phyloP scores from a whole-genome alignment of 1,140 invertebrate genomes.

The Bombus ignitus region DNA sequence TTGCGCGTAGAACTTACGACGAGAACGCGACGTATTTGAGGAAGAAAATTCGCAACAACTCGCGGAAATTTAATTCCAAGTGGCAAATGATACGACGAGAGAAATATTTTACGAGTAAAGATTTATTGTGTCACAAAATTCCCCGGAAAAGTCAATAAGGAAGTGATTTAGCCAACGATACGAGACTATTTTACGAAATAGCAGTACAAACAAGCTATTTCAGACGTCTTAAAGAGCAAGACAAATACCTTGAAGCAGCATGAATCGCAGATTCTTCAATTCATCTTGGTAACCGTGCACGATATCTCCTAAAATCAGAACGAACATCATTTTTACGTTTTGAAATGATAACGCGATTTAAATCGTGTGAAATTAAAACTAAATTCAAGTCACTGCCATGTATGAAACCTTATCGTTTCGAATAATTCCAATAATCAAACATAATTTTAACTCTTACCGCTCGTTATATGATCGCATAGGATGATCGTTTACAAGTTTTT shows the following conservation, averaged over 20 bases:
- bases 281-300: conserved; percentile 18
- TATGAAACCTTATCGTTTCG: too few relatives aligned
- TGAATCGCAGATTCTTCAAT: conserved; percentile 27
- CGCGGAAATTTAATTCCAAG: too few relatives aligned
- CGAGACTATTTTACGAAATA: neutral
- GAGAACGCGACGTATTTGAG: too few relatives aligned
- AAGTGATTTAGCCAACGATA: neutral
- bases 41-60: too few relatives aligned
- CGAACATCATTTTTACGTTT: neutral
- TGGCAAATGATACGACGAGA: neutral
- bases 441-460: too few relatives aligned
- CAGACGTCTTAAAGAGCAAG: neutral
- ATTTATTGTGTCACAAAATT: neutral
- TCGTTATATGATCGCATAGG: fast-evolving
- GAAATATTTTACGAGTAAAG: neutral
- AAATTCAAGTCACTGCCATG: too few relatives aligned
- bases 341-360: too few relatives aligned
- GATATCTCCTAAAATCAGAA: conserved; percentile 25
- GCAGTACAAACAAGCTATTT: neutral
- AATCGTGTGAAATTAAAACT: too few relatives aligned
- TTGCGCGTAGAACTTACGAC: too few relatives aligned
- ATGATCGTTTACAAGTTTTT: too few relatives aligned
- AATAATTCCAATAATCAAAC: too few relatives aligned
- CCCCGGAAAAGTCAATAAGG: too few relatives aligned
- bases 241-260: conserved; percentile 46